Evolutionary conservation across 2,113 vertebrate species (phyloP).

Genomic region (Hemichromis elongatus): DNA sequence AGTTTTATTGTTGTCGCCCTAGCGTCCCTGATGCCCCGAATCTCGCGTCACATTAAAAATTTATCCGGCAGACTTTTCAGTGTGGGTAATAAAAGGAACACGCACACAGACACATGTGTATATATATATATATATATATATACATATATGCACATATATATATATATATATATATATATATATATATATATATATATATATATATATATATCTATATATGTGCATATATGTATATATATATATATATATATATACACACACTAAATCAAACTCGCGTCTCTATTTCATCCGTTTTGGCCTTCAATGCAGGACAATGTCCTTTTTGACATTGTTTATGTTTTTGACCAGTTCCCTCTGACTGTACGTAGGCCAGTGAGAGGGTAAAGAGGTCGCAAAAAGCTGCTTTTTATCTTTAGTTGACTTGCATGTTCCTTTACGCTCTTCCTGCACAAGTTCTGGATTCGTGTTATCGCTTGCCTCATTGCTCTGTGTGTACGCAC

Average conservation of each 20-base stretch:
- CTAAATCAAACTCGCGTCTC: conserved; percentile 14
- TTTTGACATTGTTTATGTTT: neutral
- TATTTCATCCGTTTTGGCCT: neutral
- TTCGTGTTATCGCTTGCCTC: neutral
- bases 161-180: neutral
- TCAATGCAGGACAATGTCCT: neutral
- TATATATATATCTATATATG: neutral
- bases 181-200: neutral
- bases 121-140: neutral
- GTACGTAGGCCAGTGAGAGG: neutral
- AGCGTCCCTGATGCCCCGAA: conserved; percentile 32
- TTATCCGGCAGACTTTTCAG: conserved; percentile 37
- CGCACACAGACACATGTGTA: neutral
- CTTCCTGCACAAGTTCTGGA: neutral
- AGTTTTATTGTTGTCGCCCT: conserved; percentile 49
- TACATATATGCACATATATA: neutral
- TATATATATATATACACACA: neutral
- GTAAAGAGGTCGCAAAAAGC: conserved; percentile 2
- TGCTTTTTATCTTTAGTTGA: neutral
- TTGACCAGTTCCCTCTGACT: neutral
- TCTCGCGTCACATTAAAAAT: conserved; percentile 60
- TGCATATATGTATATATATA: too few relatives aligned
- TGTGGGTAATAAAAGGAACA: conserved; percentile 53
- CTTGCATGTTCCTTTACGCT: neutral
- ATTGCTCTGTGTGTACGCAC: neutral